A percentile compares a stretch with the other conserved stretches of the same genome.
Evolutionary conservation across 2,797 vertebrate species (phyloP).

Genomic region (Echiichthys vipera): DNA sequence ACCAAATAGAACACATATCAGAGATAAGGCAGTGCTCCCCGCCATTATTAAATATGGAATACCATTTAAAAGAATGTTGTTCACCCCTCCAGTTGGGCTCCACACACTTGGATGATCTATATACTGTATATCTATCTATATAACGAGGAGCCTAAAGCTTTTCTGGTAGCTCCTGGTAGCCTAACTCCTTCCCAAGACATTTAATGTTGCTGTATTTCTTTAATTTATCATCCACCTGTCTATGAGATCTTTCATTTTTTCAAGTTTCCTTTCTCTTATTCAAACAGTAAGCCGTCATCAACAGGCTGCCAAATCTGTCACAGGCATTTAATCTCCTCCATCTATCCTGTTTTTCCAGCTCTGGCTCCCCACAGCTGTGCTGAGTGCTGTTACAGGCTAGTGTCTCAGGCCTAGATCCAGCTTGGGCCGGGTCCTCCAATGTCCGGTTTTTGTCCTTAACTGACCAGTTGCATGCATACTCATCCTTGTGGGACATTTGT

Average conservation of each 20-base stretch:
- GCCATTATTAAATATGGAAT: neutral
- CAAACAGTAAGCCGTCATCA: constrained; percentile 20
- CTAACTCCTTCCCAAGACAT: neutral
- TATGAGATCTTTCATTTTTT: constrained; percentile 36
- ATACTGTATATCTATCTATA: no score
- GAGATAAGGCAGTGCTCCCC: neutral
- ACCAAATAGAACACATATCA: neutral
- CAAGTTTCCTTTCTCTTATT: constrained; percentile 46
- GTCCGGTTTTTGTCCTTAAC: constrained; percentile 14
- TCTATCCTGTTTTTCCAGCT: constrained; percentile 59
- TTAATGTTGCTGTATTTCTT: neutral
- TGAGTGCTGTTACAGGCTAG: constrained; percentile 6
- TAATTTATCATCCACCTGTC: constrained; percentile 32
- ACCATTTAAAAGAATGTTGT: neutral
- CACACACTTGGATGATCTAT: neutral
- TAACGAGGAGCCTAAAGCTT: neutral
- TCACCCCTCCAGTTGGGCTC: neutral
- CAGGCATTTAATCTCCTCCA: constrained; percentile 65
- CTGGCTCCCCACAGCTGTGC: constrained; percentile 61
- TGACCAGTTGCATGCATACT: constrained; percentile 17
- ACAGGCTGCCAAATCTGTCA: constrained; percentile 62
- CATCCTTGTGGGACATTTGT: neutral
- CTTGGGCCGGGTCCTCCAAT: constrained; percentile 1
- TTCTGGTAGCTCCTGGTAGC: neutral
- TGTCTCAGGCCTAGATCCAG: neutral